Base-by-base conservation (phyloP, 2,888 invertebrate species). In the Dolichopus griseipennis region DNA sequence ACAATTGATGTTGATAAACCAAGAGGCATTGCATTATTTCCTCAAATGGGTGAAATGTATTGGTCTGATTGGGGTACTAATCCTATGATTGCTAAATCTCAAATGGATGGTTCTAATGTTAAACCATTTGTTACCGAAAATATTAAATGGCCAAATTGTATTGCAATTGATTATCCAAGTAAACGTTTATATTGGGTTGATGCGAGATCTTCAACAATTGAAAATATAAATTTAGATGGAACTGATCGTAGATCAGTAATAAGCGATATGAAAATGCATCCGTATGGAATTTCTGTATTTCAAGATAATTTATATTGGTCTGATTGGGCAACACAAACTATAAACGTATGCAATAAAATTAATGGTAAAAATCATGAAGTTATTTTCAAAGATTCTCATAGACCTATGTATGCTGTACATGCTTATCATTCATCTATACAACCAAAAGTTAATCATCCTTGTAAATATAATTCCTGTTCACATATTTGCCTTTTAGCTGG, bases 281-380 rank as follows among this genome's bases (percentile, higher is more conserved):
- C 96, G 0, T 93, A 90, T 79, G 87, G 92, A 0, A 83, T 97
- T 71, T 86, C 91, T 0, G 88, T 97, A 1, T 96, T 95, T 78
- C 95, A 95, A 81, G 90, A 94, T 79, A 85, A 85, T 1, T 78
- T 97, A 0, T 97, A 89, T 81, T 97, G 95, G 94, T 92, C 92
- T 64, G 95, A 97, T 78, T 93, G 92, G 92, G 83, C 84, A 0
- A 87, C 89, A 0, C 87, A 87, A 74, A 88, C 89, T 41, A 85
- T 95, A 12, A 87, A 90, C 73, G 86, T 86, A 0, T 89, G 90
- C 66, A 86, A 93, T 76, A 96, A 96, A 77, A 87, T 91, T 74
- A 87, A 86, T 1, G 90, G 90, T 0, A 88, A 87, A 74, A 78
- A 87, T 71, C 85, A 84, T 72, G 80, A 82, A 20, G 83, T 85